A percentile compares a stretch with the other conserved stretches of the same genome.
Evolutionary conservation across 2,797 vertebrate genomes (phyloP).

Genomic region (Trichosurus vulpecula): DNA sequence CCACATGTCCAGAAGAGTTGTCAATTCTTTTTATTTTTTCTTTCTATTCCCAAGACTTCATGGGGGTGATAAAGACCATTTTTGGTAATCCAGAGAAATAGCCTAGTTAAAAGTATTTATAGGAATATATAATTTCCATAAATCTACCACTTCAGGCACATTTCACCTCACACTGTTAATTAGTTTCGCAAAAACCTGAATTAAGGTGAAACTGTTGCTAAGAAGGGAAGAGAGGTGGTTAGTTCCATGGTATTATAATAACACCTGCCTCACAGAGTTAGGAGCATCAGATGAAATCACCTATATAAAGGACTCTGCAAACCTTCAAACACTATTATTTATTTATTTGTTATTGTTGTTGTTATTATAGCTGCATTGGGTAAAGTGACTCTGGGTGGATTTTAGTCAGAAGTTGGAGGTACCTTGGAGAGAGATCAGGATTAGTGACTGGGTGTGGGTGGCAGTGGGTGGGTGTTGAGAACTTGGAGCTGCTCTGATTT

Average conservation of each 20-base stretch:
- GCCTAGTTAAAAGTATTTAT: background rate
- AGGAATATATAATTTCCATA: background rate
- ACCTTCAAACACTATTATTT: background rate
- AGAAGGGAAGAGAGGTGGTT: background rate
- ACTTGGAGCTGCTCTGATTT: background rate
- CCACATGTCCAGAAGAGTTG: background rate
- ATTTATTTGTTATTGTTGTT: background rate
- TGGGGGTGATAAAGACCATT: background rate
- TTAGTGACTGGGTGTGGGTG: background rate
- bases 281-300: background rate
- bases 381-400: background rate
- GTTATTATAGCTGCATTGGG: background rate
- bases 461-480: background rate
- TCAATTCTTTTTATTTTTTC: background rate
- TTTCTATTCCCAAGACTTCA: background rate
- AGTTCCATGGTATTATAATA: background rate
- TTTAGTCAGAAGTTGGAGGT: background rate
- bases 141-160: background rate
- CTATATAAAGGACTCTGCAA: background rate
- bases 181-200: background rate
- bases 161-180: background rate
- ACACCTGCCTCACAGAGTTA: background rate
- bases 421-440: background rate
- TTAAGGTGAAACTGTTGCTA: background rate
- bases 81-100: conserved; percentile 15